Base-by-base conservation (phyloP, 2,113 vertebrate species). In the Prunella himalayana region DNA sequence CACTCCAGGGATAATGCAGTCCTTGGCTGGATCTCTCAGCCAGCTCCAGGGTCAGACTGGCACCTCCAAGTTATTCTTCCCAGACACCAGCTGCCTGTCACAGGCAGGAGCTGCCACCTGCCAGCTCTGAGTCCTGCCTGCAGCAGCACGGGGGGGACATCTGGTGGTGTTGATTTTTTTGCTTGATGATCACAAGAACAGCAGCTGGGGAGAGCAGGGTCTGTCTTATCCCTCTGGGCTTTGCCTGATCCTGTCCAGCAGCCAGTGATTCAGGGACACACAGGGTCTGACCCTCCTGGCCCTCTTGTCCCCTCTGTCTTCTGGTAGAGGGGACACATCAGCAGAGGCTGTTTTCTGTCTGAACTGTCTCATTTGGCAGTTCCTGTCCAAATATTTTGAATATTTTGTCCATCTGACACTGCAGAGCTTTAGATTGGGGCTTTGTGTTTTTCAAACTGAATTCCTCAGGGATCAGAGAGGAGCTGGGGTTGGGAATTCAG, bases 211-310 rank as follows among this genome's bases (percentile, higher is more conserved):
- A 81, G 60, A 49, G 71, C 76, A 66, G 64, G 23, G 37, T 13
- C 72, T 66, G 0, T 57, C 30, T 60, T 18, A 21, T 19, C 45
- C 79, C 44, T 41, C 49, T 37, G 44, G 78, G 51, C 66, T 94
- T 63, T 86, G 80, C 31, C 69, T 8, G 7, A 16, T 73, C 69
- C 69, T 57, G 7, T 39, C n/a, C 31, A 50, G 83, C 71, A 92
- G 80, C 17, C 3, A 2, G 28, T 37, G 59, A 37, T 31, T 50
- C 0, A 0, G 25, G 41, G 53, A 53, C 53, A 15, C 2, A 0
- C 6, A 14, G 30, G 17, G 27, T 56, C 59, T 91, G 72, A 50
- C 69, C 56, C 47, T 66, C 28, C 20, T 57, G 25, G 31, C 24
- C n/a, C 31, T 75, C n/a, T 8, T 7, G 10, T 54, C 73, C 85